Base-by-base conservation (phyloP, 2,113 vertebrate genomes). In the Colossoma macropomum region DNA sequence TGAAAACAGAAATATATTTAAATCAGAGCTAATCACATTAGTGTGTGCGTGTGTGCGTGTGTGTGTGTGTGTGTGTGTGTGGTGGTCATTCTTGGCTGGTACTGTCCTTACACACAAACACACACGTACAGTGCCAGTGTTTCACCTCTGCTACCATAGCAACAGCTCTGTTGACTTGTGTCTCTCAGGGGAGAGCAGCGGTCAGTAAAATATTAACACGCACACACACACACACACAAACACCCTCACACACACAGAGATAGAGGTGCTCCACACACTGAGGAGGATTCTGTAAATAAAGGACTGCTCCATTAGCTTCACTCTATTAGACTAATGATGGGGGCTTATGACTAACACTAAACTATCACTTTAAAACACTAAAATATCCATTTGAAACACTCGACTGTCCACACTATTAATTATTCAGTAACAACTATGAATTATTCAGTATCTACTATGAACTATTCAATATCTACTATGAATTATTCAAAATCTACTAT, bases 111-210 rank as follows among this genome's bases (percentile, higher is more conserved):
- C 75, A 68, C 50, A 74, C 69, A 41, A 45, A 34, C 50, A 69
- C 77, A 75, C 77, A 66, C 54, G 28, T 34, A 75, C 60, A 48
- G 74, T 65, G 77, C 75, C 56, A n/a, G 77, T 81, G 69, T 78
- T 87, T 77, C 70, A 76, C 60, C 68, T 77, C 69, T 60, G 82
- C 74, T 84, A 62, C 82, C 82, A 87, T 87, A 73, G 85, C 73
- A 87, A 87, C 85, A 77, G 68, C 79, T 60, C 82, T 82, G 84
- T 82, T 85, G 79, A 78, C 71, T 81, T 17, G 19, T 62, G 52
- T 72, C 79, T 70, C 59, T 84, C 81, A 45, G 48, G 41, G 48
- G 79, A 69, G 77, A 81, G 63, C 45, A 60, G 48, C 78, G 84
- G 75, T 69, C 76, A 76, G 85, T 50, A 25, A 21, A 75, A 25